These are phyloP conservation scores for Heterotilapia buettikoferi DNA, from an alignment of 2,113 vertebrate species.

Conservation along the genomic window DNA sequence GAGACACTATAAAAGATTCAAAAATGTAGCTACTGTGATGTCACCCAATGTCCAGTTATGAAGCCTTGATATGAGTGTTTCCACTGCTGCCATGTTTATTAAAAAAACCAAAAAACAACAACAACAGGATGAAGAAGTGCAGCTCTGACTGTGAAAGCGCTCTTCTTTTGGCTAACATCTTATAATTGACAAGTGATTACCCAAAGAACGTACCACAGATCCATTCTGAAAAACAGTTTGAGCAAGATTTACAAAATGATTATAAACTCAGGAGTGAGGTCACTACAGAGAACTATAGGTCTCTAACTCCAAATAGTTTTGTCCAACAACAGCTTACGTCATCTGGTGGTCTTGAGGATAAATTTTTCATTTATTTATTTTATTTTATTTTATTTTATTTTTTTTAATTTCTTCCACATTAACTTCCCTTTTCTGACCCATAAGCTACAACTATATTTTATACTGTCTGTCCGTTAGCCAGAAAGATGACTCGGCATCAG, in stretches of 20 bases:
- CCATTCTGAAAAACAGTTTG: not conserved
- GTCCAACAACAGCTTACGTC: not conserved
- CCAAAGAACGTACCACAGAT: not conserved
- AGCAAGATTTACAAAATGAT: not conserved
- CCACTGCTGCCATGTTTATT: no score
- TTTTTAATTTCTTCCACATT: not conserved
- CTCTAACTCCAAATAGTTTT: not conserved
- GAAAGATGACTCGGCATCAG: not conserved
- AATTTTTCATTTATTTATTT: not conserved
- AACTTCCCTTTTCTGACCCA: not conserved
- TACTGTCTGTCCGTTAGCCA: not conserved
- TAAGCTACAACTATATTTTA: not conserved
- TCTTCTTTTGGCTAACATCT: not conserved
- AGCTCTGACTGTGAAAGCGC: not conserved
- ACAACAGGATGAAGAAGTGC: not conserved
- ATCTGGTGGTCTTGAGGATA: not conserved
- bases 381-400: accelerated
- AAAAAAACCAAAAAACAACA: not conserved
- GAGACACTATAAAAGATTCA: not conserved
- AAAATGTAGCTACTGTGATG: not conserved
- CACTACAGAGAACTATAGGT: not conserved
- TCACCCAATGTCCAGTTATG: not conserved
- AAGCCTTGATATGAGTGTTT: not conserved
- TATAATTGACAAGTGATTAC: not conserved
- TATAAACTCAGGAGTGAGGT: not conserved